These are phyloP conservation scores for Drosophila mojavensis DNA, from an alignment of 1,140 invertebrate genomes.

Conservation along the genomic window DNA sequence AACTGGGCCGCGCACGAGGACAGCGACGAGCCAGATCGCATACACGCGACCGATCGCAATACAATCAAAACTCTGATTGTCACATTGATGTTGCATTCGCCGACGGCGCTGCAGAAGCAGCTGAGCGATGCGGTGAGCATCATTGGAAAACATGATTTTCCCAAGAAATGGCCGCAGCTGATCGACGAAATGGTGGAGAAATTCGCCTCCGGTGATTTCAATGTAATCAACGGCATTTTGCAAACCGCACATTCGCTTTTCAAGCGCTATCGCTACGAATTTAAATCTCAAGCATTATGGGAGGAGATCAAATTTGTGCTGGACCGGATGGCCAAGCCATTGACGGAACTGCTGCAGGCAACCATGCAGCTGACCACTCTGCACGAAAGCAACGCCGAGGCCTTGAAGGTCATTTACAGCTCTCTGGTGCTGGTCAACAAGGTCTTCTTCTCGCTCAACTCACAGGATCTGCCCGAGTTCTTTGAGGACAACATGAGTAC, in stretches of 20 bases:
- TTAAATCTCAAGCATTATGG: constrained; percentile 97
- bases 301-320: constrained; percentile 98
- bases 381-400: constrained; percentile 91
- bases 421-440: constrained; percentile 96
- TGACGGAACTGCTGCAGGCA: constrained; percentile 95
- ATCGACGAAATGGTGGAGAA: constrained; percentile 96
- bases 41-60: constrained; percentile 91
- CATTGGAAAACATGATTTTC: constrained; percentile 97
- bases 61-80: constrained; percentile 95
- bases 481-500: constrained; percentile 98
- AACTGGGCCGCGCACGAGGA: constrained; percentile 91
- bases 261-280: constrained; percentile 97
- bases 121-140: constrained; percentile 98
- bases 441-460: constrained; percentile 98
- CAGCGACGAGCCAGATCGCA: constrained; percentile 92
- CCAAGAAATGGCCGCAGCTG: constrained; percentile 96
- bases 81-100: constrained; percentile 95
- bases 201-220: constrained; percentile 95
- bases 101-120: constrained; percentile 95
- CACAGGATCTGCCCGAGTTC: constrained; percentile 98
- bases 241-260: constrained; percentile 98
- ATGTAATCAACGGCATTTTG: constrained; percentile 97
- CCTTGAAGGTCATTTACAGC: constrained; percentile 94
- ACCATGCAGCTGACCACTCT: constrained; percentile 93
- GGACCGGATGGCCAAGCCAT: constrained; percentile 95